Evolutionary conservation across 1,140 invertebrate species (phyloP).

Genomic region (Calliopsis andreniformis): DNA sequence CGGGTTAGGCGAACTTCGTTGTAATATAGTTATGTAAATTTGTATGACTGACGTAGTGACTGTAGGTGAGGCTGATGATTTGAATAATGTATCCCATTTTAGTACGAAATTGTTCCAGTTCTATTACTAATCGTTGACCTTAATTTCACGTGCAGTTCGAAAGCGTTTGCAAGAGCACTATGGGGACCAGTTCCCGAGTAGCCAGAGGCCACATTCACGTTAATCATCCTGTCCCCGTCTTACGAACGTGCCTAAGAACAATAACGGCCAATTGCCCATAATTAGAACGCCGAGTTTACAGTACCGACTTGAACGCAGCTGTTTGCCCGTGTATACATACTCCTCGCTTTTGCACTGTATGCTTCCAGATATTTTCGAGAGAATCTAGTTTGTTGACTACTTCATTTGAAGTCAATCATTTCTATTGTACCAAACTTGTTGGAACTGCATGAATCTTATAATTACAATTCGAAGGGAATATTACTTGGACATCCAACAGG

Average conservation of each 20-base stretch:
- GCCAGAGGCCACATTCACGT: conserved; percentile 12
- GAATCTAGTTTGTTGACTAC: neutral
- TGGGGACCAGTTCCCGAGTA: conserved; percentile 28
- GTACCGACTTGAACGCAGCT: conserved; percentile 59
- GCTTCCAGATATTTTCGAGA: neutral
- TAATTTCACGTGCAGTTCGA: conserved; percentile 25
- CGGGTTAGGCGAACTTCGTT: neutral
- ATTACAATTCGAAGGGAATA: too few relatives aligned
- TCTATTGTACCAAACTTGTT: too few relatives aligned
- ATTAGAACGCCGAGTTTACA: conserved; percentile 56
- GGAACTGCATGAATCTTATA: too few relatives aligned
- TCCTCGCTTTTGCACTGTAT: neutral
- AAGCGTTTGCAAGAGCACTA: neutral
- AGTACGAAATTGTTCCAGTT: neutral
- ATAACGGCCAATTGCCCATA: conserved; percentile 61
- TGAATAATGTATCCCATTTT: neutral
- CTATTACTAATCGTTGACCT: conserved; percentile 17
- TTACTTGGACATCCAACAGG: too few relatives aligned
- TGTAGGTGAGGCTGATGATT: neutral
- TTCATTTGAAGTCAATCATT: neutral
- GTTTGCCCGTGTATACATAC: conserved; percentile 27
- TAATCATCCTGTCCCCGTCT: conserved; percentile 42
- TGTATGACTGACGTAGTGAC: too few relatives aligned
- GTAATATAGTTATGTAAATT: neutral
- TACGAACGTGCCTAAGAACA: conserved; percentile 53